phyloP scores from a whole-genome alignment of 2,888 invertebrate genomes.

The Bursaphelenchus okinawaensis region DNA sequence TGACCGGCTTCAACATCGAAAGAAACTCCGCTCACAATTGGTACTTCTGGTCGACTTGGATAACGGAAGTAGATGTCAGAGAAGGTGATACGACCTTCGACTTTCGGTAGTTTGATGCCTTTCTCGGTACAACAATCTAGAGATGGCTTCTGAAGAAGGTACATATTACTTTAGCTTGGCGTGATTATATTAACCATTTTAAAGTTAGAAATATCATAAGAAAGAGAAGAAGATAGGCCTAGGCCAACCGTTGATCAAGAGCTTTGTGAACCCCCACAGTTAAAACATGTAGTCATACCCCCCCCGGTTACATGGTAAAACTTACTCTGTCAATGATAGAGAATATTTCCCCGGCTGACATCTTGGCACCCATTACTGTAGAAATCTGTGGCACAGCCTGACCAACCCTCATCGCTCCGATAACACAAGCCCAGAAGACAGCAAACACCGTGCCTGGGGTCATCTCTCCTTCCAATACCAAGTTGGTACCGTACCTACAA shows the following conservation, averaged over 20 bases:
- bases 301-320: too few species aligned
- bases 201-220: too few species aligned
- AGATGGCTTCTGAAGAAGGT: slow-evolving; percentile 57
- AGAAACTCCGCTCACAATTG: slow-evolving; percentile 38
- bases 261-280: too few species aligned
- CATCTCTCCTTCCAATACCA: slow-evolving; percentile 30
- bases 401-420: slow-evolving; percentile 65
- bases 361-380: slow-evolving; percentile 72
- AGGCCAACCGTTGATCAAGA: too few species aligned
- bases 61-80: slow-evolving; percentile 59
- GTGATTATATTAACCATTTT: too few species aligned
- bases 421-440: slow-evolving; percentile 44
- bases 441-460: slow-evolving; percentile 39
- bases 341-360: slow-evolving; percentile 67
- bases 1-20: slow-evolving; percentile 36
- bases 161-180: not conserved
- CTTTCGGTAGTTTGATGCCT: slow-evolving; percentile 58
- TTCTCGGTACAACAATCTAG: slow-evolving; percentile 60
- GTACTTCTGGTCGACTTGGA: slow-evolving; percentile 59
- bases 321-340: slow-evolving; percentile 60
- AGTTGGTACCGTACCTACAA: slow-evolving; percentile 45
- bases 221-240: too few species aligned
- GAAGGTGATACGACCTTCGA: slow-evolving; percentile 61
- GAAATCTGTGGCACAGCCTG: slow-evolving; percentile 76
- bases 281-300: too few species aligned